These are phyloP conservation scores for Ginglymostoma cirratum DNA, from an alignment of 2,113 vertebrate genomes.

Conservation along the genomic window DNA sequence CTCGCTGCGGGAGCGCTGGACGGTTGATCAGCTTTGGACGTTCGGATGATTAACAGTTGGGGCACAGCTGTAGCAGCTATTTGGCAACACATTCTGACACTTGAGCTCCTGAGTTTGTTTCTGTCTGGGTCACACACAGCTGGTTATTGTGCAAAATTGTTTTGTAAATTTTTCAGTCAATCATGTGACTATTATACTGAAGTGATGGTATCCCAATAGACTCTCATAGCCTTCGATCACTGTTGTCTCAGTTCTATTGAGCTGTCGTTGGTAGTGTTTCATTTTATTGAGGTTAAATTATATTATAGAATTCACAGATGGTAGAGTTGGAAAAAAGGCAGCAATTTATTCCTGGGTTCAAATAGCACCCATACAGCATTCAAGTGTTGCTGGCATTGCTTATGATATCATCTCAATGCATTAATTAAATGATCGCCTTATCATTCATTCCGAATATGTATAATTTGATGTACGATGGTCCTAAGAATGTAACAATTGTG, in stretches of 20 bases:
- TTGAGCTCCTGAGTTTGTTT: neutral
- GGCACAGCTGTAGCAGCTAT: neutral
- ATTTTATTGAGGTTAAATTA: conserved; percentile 2
- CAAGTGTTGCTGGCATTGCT: neutral
- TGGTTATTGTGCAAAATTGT: neutral
- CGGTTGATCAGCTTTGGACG: neutral
- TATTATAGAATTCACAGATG: neutral
- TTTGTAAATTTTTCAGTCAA: neutral
- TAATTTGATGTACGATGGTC: conserved; percentile 1
- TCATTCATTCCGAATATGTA: neutral
- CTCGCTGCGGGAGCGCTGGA: neutral
- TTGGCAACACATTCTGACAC: neutral
- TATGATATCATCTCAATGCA: conserved; percentile 1
- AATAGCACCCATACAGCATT: conserved; percentile 9
- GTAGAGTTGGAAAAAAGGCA: neutral
- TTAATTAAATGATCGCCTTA: conserved; percentile 7
- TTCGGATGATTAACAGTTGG: neutral
- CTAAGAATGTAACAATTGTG: neutral
- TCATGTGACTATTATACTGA: neutral
- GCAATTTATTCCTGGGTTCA: conserved; percentile 13
- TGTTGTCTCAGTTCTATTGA: neutral
- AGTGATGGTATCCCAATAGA: neutral
- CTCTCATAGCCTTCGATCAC: neutral
- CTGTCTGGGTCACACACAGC: neutral
- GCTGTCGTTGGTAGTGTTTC: neutral